Evolutionary conservation across 2,888 invertebrate species (phyloP).

Genomic region (Sylvicola fuscatus): DNA sequence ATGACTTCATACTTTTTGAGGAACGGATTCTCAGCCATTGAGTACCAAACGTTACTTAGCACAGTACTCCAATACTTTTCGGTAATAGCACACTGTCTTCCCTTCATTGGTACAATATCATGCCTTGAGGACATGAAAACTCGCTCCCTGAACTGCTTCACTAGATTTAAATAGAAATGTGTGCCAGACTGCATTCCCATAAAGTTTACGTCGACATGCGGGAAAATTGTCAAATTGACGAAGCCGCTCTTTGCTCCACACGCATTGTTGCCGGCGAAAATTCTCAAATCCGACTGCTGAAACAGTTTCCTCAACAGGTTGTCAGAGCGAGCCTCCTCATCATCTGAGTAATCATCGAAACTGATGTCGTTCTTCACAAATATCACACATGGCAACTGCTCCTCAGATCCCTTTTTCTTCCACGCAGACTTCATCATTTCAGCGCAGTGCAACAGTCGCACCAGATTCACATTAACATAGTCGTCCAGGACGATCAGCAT

Average conservation of each 20-base stretch:
- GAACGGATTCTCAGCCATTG: conserved; percentile 15
- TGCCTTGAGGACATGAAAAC: conserved; percentile 17
- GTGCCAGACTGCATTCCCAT: too few relatives aligned
- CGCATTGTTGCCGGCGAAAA: conserved; percentile 7
- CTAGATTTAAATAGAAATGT: too few relatives aligned
- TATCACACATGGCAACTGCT: conserved; percentile 65
- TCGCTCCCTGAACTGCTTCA: conserved; percentile 11
- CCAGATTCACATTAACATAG: conserved; percentile 63
- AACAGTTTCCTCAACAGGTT: conserved; percentile 13
- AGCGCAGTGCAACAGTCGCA: conserved; percentile 32
- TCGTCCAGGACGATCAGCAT: conserved; percentile 77
- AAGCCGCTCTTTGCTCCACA: background rate
- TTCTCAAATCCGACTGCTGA: conserved; percentile 14
- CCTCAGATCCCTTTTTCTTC: conserved; percentile 40
- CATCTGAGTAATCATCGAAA: conserved; percentile 47
- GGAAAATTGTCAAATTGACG: conserved; percentile 3
- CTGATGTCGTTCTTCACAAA: conserved; percentile 66
- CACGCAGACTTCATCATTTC: conserved; percentile 27
- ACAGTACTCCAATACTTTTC: conserved; percentile 17
- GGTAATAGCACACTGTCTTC: conserved; percentile 7
- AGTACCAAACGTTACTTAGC: conserved; percentile 11
- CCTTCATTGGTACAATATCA: too few relatives aligned
- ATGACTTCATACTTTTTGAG: conserved; percentile 14
- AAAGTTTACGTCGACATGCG: conserved; percentile 1
- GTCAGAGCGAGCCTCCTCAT: conserved; percentile 10